Evolutionary conservation across 2,888 invertebrate species (phyloP).

Genomic region (Tinea pellionella): DNA sequence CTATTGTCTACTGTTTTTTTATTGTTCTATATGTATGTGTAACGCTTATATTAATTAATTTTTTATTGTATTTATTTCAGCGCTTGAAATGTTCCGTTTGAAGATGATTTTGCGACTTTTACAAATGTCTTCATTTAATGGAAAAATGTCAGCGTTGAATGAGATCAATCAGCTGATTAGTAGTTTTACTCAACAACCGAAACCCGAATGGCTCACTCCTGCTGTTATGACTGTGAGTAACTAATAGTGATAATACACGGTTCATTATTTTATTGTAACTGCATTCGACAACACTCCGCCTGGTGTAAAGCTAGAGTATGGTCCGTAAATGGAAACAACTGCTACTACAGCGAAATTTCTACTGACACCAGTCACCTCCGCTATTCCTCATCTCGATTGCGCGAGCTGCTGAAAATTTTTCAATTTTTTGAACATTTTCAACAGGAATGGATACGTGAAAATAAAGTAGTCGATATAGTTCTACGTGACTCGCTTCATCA

Average conservation of each 20-base stretch:
- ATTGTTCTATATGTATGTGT: no score
- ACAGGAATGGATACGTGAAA: slow-evolving; percentile 95
- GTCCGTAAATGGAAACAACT: no score
- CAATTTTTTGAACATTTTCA: no score
- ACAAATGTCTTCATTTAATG: slow-evolving; percentile 97
- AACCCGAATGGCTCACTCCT: slow-evolving; percentile 93
- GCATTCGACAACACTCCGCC: no score
- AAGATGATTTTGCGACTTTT: slow-evolving; percentile 95
- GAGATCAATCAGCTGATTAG: slow-evolving; percentile 97
- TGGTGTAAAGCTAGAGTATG: no score
- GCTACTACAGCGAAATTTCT: no score
- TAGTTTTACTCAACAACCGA: slow-evolving; percentile 90
- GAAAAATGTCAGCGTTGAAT: slow-evolving; percentile 98
- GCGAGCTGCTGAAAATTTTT: no score
- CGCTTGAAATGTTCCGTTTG: slow-evolving; percentile 92
- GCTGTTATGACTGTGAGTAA: slow-evolving; percentile 90
- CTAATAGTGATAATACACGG: not conserved
- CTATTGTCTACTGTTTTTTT: not conserved
- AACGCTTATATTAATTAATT: not conserved
- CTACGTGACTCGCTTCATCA: slow-evolving; percentile 96
- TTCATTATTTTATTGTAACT: no score
- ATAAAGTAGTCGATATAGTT: slow-evolving; percentile 94
- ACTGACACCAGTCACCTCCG: no score
- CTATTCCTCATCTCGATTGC: no score
- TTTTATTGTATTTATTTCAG: slow-evolving; percentile 32